These are phyloP conservation scores for Scortum barcoo DNA, from an alignment of 2,113 vertebrate species.

Conservation along the genomic window DNA sequence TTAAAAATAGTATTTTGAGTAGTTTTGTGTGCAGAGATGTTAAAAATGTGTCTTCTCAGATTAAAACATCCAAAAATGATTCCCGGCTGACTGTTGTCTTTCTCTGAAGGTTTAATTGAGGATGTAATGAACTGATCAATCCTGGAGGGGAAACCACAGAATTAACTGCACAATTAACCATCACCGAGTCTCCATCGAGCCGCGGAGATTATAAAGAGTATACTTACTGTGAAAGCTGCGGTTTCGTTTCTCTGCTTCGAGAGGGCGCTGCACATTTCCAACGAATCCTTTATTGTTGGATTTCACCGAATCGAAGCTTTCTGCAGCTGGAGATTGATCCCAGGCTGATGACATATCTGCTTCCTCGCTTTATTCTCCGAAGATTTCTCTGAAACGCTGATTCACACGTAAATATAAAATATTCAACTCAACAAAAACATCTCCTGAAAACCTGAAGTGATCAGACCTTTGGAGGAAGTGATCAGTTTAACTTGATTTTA, in stretches of 20 bases:
- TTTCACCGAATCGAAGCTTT: constrained; percentile 35
- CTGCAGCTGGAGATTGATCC: constrained; percentile 18
- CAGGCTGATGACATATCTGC: background rate
- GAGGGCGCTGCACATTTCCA: background rate
- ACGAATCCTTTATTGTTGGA: constrained; percentile 43
- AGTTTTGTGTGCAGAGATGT: too few relatives aligned
- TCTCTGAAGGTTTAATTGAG: background rate
- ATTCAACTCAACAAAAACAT: too few relatives aligned
- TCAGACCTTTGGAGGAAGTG: too few relatives aligned
- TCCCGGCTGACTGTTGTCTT: background rate
- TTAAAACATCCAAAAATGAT: background rate
- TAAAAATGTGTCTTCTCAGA: background rate
- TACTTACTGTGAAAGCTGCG: background rate
- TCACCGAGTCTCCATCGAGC: background rate
- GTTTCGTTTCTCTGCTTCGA: background rate
- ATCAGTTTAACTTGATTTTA: too few relatives aligned
- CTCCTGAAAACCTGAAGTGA: too few relatives aligned
- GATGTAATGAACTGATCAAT: background rate
- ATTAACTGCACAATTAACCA: background rate
- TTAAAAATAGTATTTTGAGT: too few relatives aligned
- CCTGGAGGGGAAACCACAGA: background rate
- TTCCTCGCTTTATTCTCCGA: too few relatives aligned
- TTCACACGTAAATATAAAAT: too few relatives aligned
- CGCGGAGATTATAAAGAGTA: background rate
- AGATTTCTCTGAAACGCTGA: too few relatives aligned